These are phyloP conservation scores for Spicauda simplicius DNA, from an alignment of 2,888 invertebrate species.

Conservation along the genomic window DNA sequence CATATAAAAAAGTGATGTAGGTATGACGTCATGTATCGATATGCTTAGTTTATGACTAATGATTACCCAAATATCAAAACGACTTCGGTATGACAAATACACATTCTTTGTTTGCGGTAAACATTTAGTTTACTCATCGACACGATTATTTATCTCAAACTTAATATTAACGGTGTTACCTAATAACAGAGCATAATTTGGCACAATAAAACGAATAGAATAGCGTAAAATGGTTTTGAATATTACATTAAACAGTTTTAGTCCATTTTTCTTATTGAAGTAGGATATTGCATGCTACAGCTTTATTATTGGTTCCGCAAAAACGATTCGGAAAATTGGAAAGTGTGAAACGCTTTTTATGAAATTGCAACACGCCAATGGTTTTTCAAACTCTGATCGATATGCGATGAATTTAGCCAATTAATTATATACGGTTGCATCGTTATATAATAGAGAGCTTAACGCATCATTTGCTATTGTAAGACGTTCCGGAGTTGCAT, in stretches of 20 bases:
- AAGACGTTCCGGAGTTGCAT: background rate
- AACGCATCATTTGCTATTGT: slow-evolving; percentile 13
- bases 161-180: no score
- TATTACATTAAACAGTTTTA: background rate
- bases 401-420: slow-evolving; percentile 19
- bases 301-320: slow-evolving; percentile 33
- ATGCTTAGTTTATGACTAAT: background rate
- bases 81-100: background rate
- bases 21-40: slow-evolving; percentile 7
- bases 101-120: background rate
- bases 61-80: background rate
- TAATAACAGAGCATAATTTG: no score
- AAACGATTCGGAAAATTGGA: slow-evolving; percentile 35
- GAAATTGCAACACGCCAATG: slow-evolving; percentile 38
- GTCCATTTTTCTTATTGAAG: slow-evolving; percentile 13
- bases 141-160: no score
- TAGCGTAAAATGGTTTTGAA: background rate
- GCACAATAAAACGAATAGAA: background rate
- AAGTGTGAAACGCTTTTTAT: slow-evolving; percentile 33
- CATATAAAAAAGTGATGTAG: background rate
- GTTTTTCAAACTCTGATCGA: slow-evolving; percentile 30
- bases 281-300: slow-evolving; percentile 30
- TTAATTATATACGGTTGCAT: slow-evolving; percentile 13
- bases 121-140: background rate
- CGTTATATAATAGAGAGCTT: slow-evolving; percentile 27